Evolutionary conservation across 2,888 invertebrate genomes (phyloP), one percentile per base, ranked within the genome.

Genomic region (Campoplex nolae): DNA sequence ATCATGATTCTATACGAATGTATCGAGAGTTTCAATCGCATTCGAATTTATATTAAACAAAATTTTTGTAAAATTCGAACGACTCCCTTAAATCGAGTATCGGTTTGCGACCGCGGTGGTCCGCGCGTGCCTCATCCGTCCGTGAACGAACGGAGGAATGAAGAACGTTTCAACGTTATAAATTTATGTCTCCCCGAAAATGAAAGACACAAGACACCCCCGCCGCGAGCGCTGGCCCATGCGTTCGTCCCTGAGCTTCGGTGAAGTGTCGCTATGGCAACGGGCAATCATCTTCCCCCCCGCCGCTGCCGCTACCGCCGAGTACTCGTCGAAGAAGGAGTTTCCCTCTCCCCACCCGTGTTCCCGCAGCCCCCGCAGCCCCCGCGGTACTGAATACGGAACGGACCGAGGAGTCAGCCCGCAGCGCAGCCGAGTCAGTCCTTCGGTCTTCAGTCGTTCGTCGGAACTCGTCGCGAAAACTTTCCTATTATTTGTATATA

Each of bases 271-370:
- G 88, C 88, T 90, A 92, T 92, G 90, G 89, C 82, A 88, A 92
- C 92, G 89, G 84, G 87, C 91, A 89, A 90, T 92, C 92, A 90
- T 92, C 92, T 90, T 87, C 89, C 91, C 90, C 87, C 91, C 38
- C 38, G 38, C 6, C 38, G 38, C 4, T 38, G 23, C 23, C 23
- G 23, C 23, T 0, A 74, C 86, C 82, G 42, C 35, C 38, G 38
- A 38, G 38, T 6, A 38, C 0, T 3, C 38, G 38, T 3, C 38
- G 38, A 6, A 38, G 38, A 38, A 68, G 75, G 84, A 78, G 65
- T 67, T 87, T 84, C 51, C 78, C 84, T 67, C 74, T 78, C 62
- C 78, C 86, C 82, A 32, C 78, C 86, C 82, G 42, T 45, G 42
- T 48, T 48, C 68, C 62, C 87, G 85, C 90, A 88, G 88, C 88